Evolutionary conservation across 2,888 invertebrate species (phyloP), one percentile per base, ranked within the genome.

Genomic region (Chorisops tibialis): DNA sequence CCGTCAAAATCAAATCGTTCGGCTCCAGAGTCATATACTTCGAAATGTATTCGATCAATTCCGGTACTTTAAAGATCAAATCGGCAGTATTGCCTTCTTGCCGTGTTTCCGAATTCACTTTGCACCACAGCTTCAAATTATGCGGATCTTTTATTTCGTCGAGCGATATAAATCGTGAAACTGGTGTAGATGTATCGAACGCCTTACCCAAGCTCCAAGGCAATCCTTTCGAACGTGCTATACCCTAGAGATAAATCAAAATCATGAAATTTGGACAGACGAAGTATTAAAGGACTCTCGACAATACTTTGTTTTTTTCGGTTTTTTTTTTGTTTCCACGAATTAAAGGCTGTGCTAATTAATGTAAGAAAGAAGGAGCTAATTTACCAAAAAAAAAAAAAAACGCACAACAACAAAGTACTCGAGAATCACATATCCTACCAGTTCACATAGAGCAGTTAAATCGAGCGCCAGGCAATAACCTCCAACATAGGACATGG

Each of bases 171-270:
- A 89, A 86, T 9, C 77, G 71, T 49, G 88, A 85, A 0, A 91
- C 85, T 3, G 91, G 90, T 65, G 89, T 89, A 0, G 89, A 83
- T 0, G 88, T 87, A 73, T 91, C 90, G 71, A 91, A 91, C 2
- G 88, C 87, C 78, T 91, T 91, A 1, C 88, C 87, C 54, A 90
- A 71, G 12, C 82, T 81, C 91, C 91, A 91, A 1, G 90, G 87
- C 35, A 82, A 80, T 0, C 89, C 88, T 64, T 82, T 82, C 49
- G 81, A 79, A 43, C 81, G 76, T 9, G 81, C 82, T 54, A 70
- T 72, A 43, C 75, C 73, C 81, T 82, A 9, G 35, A n/a, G n/a
- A 3, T 21, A 59, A 21, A 14, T 21, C 18, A 38, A 9, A 14
- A 56, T 22, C 4, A 19, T 21, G 41, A 19, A 19, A 3, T 24